phyloP scores from a whole-genome alignment of 2,113 vertebrate species.

The Zosterops lateralis region DNA sequence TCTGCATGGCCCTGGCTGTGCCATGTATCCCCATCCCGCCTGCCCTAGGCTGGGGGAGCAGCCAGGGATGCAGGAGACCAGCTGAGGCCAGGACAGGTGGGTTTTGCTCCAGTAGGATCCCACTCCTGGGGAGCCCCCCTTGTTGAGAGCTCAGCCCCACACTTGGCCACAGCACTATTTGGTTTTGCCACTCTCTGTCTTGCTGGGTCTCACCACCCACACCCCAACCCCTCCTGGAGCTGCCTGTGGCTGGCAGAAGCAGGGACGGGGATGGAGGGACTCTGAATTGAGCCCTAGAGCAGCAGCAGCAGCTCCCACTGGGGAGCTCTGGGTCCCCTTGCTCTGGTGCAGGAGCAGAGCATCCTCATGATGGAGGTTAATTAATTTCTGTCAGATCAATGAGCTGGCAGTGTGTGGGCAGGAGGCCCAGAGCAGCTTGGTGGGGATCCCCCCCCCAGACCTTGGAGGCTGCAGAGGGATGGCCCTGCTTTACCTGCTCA shows the following conservation, averaged over 20 bases:
- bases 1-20: background rate
- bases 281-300: background rate
- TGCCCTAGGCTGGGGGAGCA: background rate
- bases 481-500: background rate
- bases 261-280: background rate
- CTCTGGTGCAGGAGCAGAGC: background rate
- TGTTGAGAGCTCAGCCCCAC: background rate
- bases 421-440: rapidly evolving
- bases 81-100: background rate
- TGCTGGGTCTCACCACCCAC: rapidly evolving
- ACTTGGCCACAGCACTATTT: rapidly evolving
- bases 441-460: rapidly evolving
- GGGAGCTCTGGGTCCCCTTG: background rate
- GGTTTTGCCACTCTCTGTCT: background rate
- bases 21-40: rapidly evolving
- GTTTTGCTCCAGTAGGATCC: background rate
- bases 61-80: background rate
- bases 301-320: background rate
- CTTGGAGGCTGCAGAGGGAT: background rate
- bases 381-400: background rate
- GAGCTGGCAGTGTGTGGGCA: rapidly evolving
- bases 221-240: background rate
- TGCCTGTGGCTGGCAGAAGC: background rate
- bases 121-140: rapidly evolving
- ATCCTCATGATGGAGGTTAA: background rate